Conservation (phyloP, 2,888 invertebrate genomes). For the Xylota segnis region DNA sequence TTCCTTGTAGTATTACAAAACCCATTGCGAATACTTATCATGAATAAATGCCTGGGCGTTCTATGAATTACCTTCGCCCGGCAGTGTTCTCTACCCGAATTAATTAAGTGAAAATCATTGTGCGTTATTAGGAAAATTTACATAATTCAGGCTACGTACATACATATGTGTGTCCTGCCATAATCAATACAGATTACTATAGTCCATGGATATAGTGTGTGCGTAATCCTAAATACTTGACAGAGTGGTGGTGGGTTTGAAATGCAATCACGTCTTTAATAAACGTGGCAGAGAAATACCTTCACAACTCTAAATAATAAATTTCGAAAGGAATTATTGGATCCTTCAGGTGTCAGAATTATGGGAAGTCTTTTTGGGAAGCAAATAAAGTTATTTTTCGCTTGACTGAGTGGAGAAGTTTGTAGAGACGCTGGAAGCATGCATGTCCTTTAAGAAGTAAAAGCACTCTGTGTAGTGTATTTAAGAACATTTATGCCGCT, state of each 20-base stretch:
- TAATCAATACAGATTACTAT: slow-evolving; percentile 35
- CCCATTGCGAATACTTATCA: slow-evolving; percentile 34
- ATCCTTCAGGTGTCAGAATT: background rate
- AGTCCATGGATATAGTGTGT: background rate
- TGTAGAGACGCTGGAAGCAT: too few relatives aligned
- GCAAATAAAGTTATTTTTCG: background rate
- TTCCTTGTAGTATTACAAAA: slow-evolving; percentile 12
- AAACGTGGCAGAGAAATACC: background rate
- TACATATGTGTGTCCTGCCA: background rate
- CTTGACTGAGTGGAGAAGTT: too few relatives aligned
- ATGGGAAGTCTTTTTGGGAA: background rate
- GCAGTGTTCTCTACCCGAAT: slow-evolving; percentile 5
- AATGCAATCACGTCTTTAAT: slow-evolving; percentile 51
- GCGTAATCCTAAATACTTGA: slow-evolving; percentile 23
- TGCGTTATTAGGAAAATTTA: slow-evolving; percentile 45
- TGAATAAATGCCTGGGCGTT: slow-evolving; percentile 27
- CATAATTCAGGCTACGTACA: slow-evolving; percentile 43
- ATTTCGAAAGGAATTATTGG: background rate
- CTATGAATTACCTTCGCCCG: slow-evolving; percentile 4
- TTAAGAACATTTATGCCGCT: too few relatives aligned
- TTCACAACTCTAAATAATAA: background rate
- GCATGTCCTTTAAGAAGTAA: too few relatives aligned
- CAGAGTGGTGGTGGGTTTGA: slow-evolving; percentile 6
- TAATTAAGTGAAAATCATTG: slow-evolving; percentile 61
- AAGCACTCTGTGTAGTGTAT: too few relatives aligned